Conservation (phyloP, 2,797 vertebrate genomes). For the Lerista edwardsae region DNA sequence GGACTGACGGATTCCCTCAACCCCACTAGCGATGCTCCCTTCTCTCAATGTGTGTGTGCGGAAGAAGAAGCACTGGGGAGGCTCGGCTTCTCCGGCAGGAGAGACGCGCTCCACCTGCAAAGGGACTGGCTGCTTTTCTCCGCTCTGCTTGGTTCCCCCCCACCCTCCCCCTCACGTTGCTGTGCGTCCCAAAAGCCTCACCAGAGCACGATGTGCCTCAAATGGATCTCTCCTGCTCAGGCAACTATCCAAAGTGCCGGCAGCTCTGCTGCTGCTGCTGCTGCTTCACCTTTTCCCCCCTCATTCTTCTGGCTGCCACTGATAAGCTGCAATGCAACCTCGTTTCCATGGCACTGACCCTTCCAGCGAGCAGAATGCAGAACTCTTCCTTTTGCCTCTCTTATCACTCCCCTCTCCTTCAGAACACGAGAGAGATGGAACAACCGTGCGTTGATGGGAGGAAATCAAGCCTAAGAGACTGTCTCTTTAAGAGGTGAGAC, state of each 20-base stretch:
- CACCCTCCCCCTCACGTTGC: not conserved
- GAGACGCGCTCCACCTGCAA: too few relatives aligned
- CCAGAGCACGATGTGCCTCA: not conserved
- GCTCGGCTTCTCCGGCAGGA: too few relatives aligned
- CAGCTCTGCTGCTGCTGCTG: not conserved
- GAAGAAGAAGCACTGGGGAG: too few relatives aligned
- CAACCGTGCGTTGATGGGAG: not conserved
- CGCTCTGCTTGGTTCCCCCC: not conserved
- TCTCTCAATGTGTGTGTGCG: too few relatives aligned
- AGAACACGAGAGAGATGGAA: not conserved
- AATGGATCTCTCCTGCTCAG: not conserved
- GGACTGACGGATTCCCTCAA: too few relatives aligned
- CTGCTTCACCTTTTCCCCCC: not conserved
- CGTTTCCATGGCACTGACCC: slow-evolving; percentile 35
- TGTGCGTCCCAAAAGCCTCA: not conserved
- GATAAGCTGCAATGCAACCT: slow-evolving; percentile 10
- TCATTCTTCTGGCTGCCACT: slow-evolving; percentile 18
- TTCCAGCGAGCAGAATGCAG: not conserved
- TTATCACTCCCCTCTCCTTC: not conserved
- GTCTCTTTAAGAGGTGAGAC: too few relatives aligned
- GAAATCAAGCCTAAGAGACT: too few relatives aligned
- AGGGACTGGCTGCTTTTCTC: not conserved
- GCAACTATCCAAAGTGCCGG: not conserved
- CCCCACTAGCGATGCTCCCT: too few relatives aligned
- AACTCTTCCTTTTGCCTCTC: slow-evolving; percentile 16